Percentiles rank a stretch among this genome's conserved stretches.
Conservation (phyloP, 2,888 invertebrate genomes). For the Acleris literana region DNA sequence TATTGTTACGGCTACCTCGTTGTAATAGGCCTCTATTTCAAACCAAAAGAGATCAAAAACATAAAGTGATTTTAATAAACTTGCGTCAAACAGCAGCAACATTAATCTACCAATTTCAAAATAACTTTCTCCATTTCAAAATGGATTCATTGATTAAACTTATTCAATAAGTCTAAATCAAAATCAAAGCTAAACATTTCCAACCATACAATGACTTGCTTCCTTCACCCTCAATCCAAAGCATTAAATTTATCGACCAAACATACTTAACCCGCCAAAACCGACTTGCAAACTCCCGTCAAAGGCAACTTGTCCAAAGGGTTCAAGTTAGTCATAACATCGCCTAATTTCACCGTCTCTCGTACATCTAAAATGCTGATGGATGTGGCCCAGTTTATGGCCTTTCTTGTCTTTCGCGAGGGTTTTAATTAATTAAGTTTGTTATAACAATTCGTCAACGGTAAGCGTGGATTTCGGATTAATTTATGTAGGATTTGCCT, state of each 20-base stretch:
- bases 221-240: background rate
- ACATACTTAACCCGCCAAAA: slow-evolving; percentile 27
- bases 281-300: slow-evolving; percentile 44
- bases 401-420: slow-evolving; percentile 29
- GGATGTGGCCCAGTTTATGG: slow-evolving; percentile 41
- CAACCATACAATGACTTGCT: slow-evolving; percentile 1
- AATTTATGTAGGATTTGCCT: slow-evolving; percentile 11
- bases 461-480: slow-evolving; percentile 17
- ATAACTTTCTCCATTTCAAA: no score
- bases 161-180: no score
- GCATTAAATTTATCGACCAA: slow-evolving; percentile 31
- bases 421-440: slow-evolving; percentile 35
- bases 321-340: slow-evolving; percentile 47
- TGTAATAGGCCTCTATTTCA: no score
- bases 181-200: background rate
- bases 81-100: no score
- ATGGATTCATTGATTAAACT: no score
- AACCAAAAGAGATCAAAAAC: no score
- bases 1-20: no score
- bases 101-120: no score
- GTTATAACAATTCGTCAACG: slow-evolving; percentile 36
- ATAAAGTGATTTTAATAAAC: no score
- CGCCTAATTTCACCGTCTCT: slow-evolving; percentile 46
- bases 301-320: slow-evolving; percentile 45
- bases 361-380: slow-evolving; percentile 44